Conservation (phyloP, 1,140 invertebrate genomes). For the Temnothorax nylanderi region DNA sequence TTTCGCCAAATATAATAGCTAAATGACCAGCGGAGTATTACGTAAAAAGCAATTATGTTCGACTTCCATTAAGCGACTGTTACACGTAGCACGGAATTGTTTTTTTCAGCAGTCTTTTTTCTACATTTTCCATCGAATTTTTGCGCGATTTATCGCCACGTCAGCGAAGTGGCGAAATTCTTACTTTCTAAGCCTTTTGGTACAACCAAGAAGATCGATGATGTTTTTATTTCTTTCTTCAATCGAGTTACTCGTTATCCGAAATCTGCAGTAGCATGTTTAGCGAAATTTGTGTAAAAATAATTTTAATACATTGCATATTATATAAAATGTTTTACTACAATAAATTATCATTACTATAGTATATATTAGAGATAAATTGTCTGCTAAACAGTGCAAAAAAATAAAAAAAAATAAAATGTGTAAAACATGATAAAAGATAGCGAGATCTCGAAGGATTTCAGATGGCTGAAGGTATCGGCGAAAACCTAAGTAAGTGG, state of each 20-base stretch:
- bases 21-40: background rate
- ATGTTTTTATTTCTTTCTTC: slow-evolving; percentile 21
- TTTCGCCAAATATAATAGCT: background rate
- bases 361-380: background rate
- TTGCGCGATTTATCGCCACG: slow-evolving; percentile 22
- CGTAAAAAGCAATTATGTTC: slow-evolving; percentile 3
- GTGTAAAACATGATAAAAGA: background rate
- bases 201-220: slow-evolving; percentile 11
- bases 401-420: background rate
- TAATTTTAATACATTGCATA: background rate
- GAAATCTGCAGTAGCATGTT: background rate
- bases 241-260: slow-evolving; percentile 3
- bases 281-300: background rate
- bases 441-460: slow-evolving; percentile 13
- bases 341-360: too few relatives aligned
- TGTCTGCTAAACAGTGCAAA: background rate
- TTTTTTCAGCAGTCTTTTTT: background rate
- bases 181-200: background rate
- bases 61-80: slow-evolving; percentile 6
- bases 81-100: background rate
- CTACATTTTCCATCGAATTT: background rate
- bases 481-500: background rate
- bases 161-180: background rate
- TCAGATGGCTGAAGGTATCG: slow-evolving; percentile 10
- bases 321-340: background rate